A percentile compares a stretch with the other conserved stretches of the same genome.
These are phyloP conservation scores for Pygoscelis adeliae DNA, from an alignment of 2,113 vertebrate species.

Conservation along the genomic window DNA sequence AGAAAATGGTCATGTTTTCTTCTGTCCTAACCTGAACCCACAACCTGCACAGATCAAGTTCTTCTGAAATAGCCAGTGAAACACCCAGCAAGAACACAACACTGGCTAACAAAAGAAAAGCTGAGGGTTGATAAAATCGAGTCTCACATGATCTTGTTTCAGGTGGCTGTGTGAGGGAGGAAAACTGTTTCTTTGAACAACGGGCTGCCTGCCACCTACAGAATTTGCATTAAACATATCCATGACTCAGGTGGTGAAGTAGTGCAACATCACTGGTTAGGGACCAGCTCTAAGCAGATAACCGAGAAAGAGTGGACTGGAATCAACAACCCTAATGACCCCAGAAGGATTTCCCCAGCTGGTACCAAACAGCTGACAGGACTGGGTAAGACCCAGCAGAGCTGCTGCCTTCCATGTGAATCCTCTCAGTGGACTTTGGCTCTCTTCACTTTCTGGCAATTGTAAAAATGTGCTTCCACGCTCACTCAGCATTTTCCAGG, in stretches of 20 bases:
- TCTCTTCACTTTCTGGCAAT: background rate
- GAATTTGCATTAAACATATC: background rate
- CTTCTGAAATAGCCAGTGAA: background rate
- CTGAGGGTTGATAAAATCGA: slow-evolving; percentile 26
- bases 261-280: background rate
- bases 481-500: background rate
- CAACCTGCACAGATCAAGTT: background rate
- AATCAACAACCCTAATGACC: background rate
- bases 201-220: slow-evolving; percentile 9
- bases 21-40: background rate
- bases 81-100: background rate
- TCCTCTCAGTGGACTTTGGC: background rate
- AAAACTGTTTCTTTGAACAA: slow-evolving; percentile 46
- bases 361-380: background rate
- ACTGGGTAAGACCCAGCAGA: background rate
- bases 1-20: background rate
- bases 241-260: background rate
- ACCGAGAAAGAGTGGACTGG: background rate
- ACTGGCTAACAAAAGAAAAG: background rate
- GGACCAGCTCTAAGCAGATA: background rate
- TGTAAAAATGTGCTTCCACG: background rate
- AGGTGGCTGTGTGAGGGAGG: slow-evolving; percentile 9
- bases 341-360: background rate
- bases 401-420: background rate
- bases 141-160: slow-evolving; percentile 25